phyloP scores from a whole-genome alignment of 2,797 vertebrate species.

The Microctenopoma steveboyesi region DNA sequence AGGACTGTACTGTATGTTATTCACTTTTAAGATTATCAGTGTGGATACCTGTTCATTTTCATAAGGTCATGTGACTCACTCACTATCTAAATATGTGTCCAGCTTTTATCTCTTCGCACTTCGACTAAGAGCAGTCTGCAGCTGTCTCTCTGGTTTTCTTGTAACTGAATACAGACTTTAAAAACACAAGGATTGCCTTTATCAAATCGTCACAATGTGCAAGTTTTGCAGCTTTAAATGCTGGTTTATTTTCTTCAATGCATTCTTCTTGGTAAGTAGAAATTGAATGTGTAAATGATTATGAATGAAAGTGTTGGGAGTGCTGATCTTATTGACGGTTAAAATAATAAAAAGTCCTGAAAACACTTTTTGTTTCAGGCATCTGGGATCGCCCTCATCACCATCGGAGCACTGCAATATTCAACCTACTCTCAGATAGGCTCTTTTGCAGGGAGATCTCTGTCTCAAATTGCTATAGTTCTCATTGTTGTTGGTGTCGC shows the following conservation, averaged over 20 bases:
- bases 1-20: slow-evolving; percentile 7
- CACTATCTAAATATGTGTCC: not conserved
- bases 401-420: slow-evolving; percentile 37
- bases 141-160: not conserved
- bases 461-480: slow-evolving; percentile 46
- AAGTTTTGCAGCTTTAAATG: slow-evolving; percentile 37
- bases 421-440: slow-evolving; percentile 26
- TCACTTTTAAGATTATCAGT: slow-evolving; percentile 25
- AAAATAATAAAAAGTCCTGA: too few relatives aligned
- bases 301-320: not conserved
- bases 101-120: not conserved
- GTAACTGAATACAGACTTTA: not conserved
- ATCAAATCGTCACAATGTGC: slow-evolving; percentile 37
- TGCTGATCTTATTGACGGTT: not conserved
- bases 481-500: slow-evolving; percentile 49
- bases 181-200: not conserved
- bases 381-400: slow-evolving; percentile 57
- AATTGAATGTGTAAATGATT: not conserved
- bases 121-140: not conserved
- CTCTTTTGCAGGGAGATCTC: slow-evolving; percentile 21
- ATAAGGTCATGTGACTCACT: slow-evolving; percentile 11
- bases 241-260: slow-evolving; percentile 58
- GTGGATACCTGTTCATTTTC: slow-evolving; percentile 40
- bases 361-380: slow-evolving; percentile 23
- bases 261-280: slow-evolving; percentile 58